Evolutionary conservation across 2,888 invertebrate species (phyloP).

Genomic region (Acanthosepion lycidas): DNA sequence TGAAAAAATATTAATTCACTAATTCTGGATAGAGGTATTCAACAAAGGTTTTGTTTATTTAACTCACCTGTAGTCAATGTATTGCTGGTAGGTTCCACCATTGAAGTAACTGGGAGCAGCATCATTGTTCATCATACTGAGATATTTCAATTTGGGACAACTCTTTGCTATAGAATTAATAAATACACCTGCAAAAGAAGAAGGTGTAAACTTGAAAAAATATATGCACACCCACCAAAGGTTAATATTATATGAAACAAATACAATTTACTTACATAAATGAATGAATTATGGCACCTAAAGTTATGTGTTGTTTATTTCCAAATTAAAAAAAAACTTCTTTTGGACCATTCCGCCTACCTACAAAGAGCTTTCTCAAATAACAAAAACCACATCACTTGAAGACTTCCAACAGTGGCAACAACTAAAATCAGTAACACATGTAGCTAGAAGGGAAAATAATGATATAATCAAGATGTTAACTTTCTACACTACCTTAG

Average conservation of each 20-base stretch:
- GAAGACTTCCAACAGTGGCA: too few relatives aligned
- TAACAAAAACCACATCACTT: too few relatives aligned
- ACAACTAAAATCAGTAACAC: too few relatives aligned
- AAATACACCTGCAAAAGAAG: slow-evolving; percentile 65
- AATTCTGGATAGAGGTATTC: neutral
- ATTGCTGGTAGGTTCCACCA: slow-evolving; percentile 85
- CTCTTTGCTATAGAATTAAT: slow-evolving; percentile 63
- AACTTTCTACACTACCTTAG: too few relatives aligned
- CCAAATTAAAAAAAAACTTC: too few relatives aligned
- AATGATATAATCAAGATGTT: too few relatives aligned
- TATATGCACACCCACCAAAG: neutral
- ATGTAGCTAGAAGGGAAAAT: too few relatives aligned
- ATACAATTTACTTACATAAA: too few relatives aligned
- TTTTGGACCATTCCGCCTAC: too few relatives aligned
- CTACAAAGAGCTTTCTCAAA: too few relatives aligned
- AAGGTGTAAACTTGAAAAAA: neutral
- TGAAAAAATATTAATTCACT: neutral
- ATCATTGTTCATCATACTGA: slow-evolving; percentile 90
- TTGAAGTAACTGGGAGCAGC: slow-evolving; percentile 86
- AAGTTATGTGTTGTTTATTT: too few relatives aligned
- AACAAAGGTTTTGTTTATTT: neutral
- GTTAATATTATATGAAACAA: neutral
- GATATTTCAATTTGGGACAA: slow-evolving; percentile 81
- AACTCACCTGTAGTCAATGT: slow-evolving; percentile 83
- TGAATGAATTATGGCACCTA: too few relatives aligned